Evolutionary conservation across 2,888 invertebrate species (phyloP), one percentile per base, ranked within the genome.

Genomic region (Tinea trinotella): DNA sequence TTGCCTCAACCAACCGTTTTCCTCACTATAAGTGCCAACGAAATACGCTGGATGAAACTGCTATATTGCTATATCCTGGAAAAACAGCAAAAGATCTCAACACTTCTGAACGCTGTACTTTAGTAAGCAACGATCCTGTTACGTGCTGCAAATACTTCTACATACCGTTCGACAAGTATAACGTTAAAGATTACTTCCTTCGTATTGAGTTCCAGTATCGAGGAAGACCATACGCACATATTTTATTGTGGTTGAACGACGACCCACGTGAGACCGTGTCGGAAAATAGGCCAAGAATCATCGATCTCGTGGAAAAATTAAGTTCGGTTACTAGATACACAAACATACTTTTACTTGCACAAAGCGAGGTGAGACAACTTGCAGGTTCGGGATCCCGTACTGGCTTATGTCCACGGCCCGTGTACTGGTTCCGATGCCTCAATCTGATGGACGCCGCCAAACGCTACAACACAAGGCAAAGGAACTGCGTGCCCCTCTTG

Each of bases 141-240:
- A 67, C 67, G 13, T 68, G 69, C 56, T 59, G 60, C 52, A 65
- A 70, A 53, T 66, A 66, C 30, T 66, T 64, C 59, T 7, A 64
- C 61, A 71, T 62, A 63, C 70, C 71, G 3, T 70, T 70, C 22
- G 63, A 64, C 44, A 6, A 65, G 56, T 65, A 68, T 53, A 59
- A 49, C 10, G 65, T 68, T 60, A 59, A 52, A 55, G 60, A 69
- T 65, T 67, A 64, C 40, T 74, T 74, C 59, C 46, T 66, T 61
- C 59, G 68, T 1, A 68, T 73, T 57, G 71, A 76, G 58, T 76
- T 76, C 52, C 71, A 73, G 56, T 67, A 73, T 61, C 58, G 64
- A 55, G 75, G 71, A 58, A 73, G 72, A 57, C 71, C 74, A 0
- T 70, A 68, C 56, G 73, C 71, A 7, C 74, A 75, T 36, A 68